These are phyloP conservation scores for Notechis scutatus DNA, from an alignment of 2,113 vertebrate genomes.

Conservation along the genomic window DNA sequence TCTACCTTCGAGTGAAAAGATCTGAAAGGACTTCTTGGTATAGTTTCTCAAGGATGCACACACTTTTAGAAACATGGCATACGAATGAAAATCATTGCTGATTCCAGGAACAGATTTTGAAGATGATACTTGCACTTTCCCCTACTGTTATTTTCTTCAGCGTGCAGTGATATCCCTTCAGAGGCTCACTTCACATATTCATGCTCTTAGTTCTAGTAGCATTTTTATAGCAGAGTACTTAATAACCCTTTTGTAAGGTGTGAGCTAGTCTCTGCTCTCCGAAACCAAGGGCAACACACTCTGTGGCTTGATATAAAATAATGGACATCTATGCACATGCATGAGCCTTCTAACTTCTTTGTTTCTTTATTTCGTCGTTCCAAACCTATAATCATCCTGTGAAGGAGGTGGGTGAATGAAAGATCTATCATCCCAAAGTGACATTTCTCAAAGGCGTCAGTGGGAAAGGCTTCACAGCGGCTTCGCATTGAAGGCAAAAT, in stretches of 20 bases:
- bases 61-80: background rate
- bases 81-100: background rate
- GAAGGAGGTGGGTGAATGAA: constrained; percentile 4
- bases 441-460: constrained; percentile 38
- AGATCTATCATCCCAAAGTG: constrained; percentile 2
- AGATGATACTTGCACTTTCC: background rate
- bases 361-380: background rate
- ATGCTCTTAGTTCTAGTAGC: background rate
- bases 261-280: background rate
- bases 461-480: constrained; percentile 31
- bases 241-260: background rate
- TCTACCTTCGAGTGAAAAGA: background rate
- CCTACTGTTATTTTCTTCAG: background rate
- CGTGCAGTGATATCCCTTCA: background rate
- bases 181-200: background rate
- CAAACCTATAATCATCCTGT: background rate
- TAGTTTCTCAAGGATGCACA: background rate
- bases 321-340: background rate
- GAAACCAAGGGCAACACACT: background rate
- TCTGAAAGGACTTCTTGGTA: background rate
- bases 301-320: background rate
- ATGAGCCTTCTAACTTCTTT: background rate
- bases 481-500: constrained; percentile 53
- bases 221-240: background rate
- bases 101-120: background rate